These are phyloP conservation scores for Bugulina stolonifera DNA, from an alignment of 2,888 invertebrate species.

Conservation along the genomic window DNA sequence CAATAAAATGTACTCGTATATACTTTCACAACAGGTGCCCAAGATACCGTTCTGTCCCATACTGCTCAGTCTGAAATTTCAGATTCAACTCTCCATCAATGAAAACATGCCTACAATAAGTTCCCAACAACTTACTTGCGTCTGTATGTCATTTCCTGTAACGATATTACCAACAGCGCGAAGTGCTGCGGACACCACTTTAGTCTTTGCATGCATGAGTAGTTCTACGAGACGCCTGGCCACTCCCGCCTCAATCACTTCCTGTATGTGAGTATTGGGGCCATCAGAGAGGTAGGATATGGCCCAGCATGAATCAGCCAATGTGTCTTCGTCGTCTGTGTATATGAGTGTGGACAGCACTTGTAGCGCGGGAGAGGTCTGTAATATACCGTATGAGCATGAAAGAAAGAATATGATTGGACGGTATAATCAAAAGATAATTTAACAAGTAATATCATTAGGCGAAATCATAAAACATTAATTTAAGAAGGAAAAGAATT, in stretches of 20 bases:
- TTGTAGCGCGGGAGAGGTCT: slow-evolving; percentile 61
- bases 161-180: slow-evolving; percentile 97
- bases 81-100: too few species aligned
- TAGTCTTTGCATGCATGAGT: slow-evolving; percentile 56
- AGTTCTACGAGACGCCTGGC: slow-evolving; percentile 71
- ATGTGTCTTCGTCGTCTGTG: slow-evolving; percentile 79
- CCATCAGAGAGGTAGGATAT: slow-evolving; percentile 92
- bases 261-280: slow-evolving; percentile 94
- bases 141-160: slow-evolving; percentile 91
- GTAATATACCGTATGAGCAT: too few species aligned
- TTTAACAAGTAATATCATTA: too few species aligned
- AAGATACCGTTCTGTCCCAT: too few species aligned
- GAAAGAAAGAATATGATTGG: too few species aligned
- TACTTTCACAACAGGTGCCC: too few species aligned
- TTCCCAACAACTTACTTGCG: slow-evolving; percentile 62
- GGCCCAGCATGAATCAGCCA: slow-evolving; percentile 94
- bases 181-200: slow-evolving; percentile 66
- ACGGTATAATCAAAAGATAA: too few species aligned
- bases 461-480: too few species aligned
- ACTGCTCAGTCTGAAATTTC: too few species aligned
- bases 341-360: slow-evolving; percentile 79
- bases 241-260: slow-evolving; percentile 90
- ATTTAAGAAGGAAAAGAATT: too few species aligned
- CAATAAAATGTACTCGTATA: too few species aligned
- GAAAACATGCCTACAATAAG: too few species aligned